Evolutionary conservation across 2,113 vertebrate species (phyloP), one percentile per base, ranked within the genome.

Genomic region (Nesospiza acunhae): DNA sequence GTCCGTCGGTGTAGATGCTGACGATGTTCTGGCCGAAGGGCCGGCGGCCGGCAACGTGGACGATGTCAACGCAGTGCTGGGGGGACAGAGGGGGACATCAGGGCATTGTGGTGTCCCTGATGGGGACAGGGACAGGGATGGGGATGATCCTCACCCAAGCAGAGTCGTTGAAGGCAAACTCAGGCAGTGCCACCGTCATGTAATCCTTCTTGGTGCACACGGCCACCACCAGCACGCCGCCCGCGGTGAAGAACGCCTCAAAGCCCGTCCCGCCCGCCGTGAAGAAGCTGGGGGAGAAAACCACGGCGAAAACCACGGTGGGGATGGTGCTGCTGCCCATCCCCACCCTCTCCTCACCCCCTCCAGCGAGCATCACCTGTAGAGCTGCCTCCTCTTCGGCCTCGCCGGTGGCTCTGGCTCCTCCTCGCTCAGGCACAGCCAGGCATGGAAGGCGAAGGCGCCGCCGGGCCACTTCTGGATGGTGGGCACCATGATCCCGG

Each of bases 201-300:
- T 99, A 99, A 37, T 99, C 99, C 91, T 99, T 99, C 96, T 99
- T 99, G 66, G 99, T 99, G 97, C 99, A 99, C 64, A 99, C 99
- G 0, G 99, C 99, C 81, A 99, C 99, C 87, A 99, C 99, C 96
- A 99, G 97, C 87, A 99, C 98, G 3, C 99, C 99, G 4, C 98
- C 98, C 0, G 98, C 89, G 0, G 99, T 99, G 98, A 99, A 99
- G 97, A 99, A 99, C 8, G 99, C 99, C 94, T 99, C 99, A 1
- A 99, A 98, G 31, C 99, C 99, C 0, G 99, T 99, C 72, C 99
- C 99, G 1, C 98, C 98, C 8, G 98, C 98, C 9, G 98, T 98
- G 97, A 99, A 99, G 95, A 99, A 99, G 96, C 99, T 99, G 96
- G 11, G 11, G 17, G 73, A 44, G 28, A 42, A 42, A 86, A 17